Evolutionary conservation across 2,113 vertebrate genomes (phyloP).

Genomic region (Eurystomus gularis): DNA sequence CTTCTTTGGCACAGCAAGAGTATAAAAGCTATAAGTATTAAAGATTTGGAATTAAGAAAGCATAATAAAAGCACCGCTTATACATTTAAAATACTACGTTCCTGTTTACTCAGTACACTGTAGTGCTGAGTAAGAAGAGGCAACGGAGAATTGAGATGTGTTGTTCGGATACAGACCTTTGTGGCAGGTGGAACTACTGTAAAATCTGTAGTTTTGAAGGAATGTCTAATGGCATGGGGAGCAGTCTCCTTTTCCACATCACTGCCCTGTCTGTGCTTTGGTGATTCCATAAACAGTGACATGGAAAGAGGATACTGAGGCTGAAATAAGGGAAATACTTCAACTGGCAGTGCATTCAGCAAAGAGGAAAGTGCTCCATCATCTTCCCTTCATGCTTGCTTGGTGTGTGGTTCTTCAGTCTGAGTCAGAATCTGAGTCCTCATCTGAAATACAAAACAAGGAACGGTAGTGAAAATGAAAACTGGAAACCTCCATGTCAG

Average conservation of each 20-base stretch:
- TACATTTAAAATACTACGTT: not conserved
- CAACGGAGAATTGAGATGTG: not conserved
- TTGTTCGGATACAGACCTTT: not conserved
- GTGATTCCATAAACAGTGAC: not conserved
- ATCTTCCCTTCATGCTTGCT: not conserved
- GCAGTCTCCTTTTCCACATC: not conserved
- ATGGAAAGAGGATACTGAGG: not conserved
- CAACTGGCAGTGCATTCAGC: conserved; percentile 9
- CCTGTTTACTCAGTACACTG: not conserved
- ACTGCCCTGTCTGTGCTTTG: not conserved
- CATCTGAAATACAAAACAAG: conserved; percentile 74
- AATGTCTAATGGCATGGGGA: not conserved
- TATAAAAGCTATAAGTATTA: conserved; percentile 19
- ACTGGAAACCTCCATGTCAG: not conserved
- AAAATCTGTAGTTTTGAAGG: not conserved
- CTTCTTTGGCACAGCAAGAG: conserved; percentile 25
- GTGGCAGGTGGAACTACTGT: not conserved
- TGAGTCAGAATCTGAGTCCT: conserved; percentile 84
- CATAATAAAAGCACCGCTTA: not conserved
- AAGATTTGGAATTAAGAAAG: not conserved
- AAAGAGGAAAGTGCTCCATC: not conserved
- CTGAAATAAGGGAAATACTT: not conserved
- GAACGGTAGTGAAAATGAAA: not conserved
- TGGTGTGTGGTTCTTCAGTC: conserved; percentile 75
- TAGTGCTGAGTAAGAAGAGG: not conserved